Base-by-base conservation (phyloP, 2,113 vertebrate genomes). In the Centrocercus urophasianus region DNA sequence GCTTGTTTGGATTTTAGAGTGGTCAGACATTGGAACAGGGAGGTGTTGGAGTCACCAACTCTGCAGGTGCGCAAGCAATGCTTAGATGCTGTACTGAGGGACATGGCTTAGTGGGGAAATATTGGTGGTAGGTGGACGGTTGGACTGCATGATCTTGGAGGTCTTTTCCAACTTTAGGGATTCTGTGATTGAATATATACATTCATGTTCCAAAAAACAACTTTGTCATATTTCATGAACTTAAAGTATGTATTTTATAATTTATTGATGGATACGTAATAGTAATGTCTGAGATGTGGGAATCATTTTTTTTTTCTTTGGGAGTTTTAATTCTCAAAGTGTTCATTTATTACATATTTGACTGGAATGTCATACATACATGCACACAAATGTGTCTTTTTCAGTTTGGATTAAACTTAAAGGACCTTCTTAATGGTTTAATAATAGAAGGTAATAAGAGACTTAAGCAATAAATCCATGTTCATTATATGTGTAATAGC, bases 401-500 rank as follows among this genome's bases (percentile, higher is more conserved):
- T 48, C 73, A 93, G 92, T 88, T 81, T 96, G 94, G 94, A 97
- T 74, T 96, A 95, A 97, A 95, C 66, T 94, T 93, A 93, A 88
- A 94, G 93, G 88, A 95, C 63, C 11, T 90, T 83, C 78, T 93
- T 95, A 96, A 97, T 95, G 84, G 87, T 97, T 97, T 96, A 95
- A 96, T 97, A 98, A 96, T 81, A 96, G 67, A 88, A 78, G 54
- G 72, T 93, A 92, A 94, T 97, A 82, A 89, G 96, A 97, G 83
- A 84, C 83, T 91, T 63, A 79, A 92, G 75, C 69, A 94, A 97
- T 97, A 97, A 96, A 97, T 97, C 94, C 24, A 96, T 95, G 97
- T 97, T 95, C 91, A 96, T 97, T 96, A 82, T 66, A 90, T 89
- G 88, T 93, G 63, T 92, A 96, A 94, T 86, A 94, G 93, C 81